phyloP scores from a whole-genome alignment of 2,797 vertebrate genomes.

The Clamator glandarius region DNA sequence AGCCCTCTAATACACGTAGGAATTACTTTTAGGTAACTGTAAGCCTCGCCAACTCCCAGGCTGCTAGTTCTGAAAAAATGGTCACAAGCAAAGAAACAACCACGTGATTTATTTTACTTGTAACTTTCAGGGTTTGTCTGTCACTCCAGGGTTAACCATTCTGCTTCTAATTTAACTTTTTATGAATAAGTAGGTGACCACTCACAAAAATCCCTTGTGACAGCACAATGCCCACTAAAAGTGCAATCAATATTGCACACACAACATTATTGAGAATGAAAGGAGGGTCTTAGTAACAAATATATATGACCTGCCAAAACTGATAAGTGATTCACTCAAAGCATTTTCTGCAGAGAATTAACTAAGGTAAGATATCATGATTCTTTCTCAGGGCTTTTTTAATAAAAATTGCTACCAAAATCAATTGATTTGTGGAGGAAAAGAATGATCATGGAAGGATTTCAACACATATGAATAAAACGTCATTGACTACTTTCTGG shows the following conservation, averaged over 20 bases:
- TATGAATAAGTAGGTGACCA: background rate
- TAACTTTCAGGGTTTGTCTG: background rate
- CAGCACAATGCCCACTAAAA: background rate
- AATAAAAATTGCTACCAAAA: background rate
- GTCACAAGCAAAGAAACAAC: background rate
- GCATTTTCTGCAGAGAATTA: background rate
- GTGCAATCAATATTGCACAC: background rate
- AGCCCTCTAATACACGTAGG: background rate
- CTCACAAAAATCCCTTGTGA: background rate
- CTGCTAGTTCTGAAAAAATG: background rate
- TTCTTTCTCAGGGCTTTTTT: background rate
- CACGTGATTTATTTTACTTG: background rate
- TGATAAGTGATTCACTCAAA: background rate
- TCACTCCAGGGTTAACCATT: background rate
- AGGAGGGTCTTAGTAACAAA: background rate
- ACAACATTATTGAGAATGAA: background rate
- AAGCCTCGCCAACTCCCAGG: background rate
- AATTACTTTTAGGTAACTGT: background rate
- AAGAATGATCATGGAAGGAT: background rate
- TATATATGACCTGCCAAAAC: background rate
- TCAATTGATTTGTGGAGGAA: background rate
- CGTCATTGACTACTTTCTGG: background rate
- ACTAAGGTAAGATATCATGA: background rate
- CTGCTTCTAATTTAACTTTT: background rate
- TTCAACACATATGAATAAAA: background rate